A percentile compares a stretch with the other conserved stretches of the same genome.
These are phyloP conservation scores for Microctonus hyperodae DNA, from an alignment of 2,888 invertebrate genomes.

Conservation along the genomic window DNA sequence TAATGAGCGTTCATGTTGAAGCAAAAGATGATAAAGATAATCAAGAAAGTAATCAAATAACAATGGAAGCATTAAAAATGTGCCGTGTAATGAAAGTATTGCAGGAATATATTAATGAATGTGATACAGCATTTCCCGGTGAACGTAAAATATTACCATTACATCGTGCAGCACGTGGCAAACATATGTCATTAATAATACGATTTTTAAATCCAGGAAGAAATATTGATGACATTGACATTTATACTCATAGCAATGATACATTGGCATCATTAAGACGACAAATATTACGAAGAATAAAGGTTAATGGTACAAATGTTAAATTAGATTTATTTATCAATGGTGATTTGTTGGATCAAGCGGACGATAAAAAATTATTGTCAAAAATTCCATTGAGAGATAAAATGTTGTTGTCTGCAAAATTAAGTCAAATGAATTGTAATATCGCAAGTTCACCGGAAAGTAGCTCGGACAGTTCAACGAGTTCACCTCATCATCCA, in stretches of 20 bases:
- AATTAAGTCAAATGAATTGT: slow-evolving; percentile 76
- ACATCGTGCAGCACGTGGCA: slow-evolving; percentile 88
- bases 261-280: slow-evolving; percentile 86
- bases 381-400: slow-evolving; percentile 86
- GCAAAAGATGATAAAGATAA: slow-evolving; percentile 62
- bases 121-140: slow-evolving; percentile 86
- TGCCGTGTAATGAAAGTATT: slow-evolving; percentile 93
- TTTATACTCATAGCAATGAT: slow-evolving; percentile 94
- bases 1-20: slow-evolving; percentile 2
- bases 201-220: slow-evolving; percentile 88
- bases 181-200: slow-evolving; percentile 86
- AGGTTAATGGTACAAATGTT: slow-evolving; percentile 73
- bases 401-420: slow-evolving; percentile 83
- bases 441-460: slow-evolving; percentile 85
- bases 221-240: slow-evolving; percentile 89
- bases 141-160: slow-evolving; percentile 90
- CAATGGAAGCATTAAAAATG: slow-evolving; percentile 82
- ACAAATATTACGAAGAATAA: slow-evolving; percentile 74
- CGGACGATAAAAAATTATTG: slow-evolving; percentile 86
- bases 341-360: slow-evolving; percentile 85
- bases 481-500: slow-evolving; percentile 88
- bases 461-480: slow-evolving; percentile 93
- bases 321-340: slow-evolving; percentile 92
- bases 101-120: slow-evolving; percentile 94
- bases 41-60: slow-evolving; percentile 65